Evolutionary conservation across 2,888 invertebrate species (phyloP).

Genomic region (Calliscelio sp.): DNA sequence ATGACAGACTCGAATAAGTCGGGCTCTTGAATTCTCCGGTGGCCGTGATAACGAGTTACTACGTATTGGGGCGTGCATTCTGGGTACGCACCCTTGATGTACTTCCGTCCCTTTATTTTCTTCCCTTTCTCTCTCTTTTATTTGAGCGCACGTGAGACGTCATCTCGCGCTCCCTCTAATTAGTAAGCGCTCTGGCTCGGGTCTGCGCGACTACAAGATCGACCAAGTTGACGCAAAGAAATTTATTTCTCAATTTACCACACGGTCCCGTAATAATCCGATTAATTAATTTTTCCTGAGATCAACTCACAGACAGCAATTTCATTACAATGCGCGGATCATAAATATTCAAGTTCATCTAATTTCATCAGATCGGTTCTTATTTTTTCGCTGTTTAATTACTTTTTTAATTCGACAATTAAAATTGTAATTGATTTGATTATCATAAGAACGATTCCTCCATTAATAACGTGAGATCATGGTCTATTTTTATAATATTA

Average conservation of each 20-base stretch:
- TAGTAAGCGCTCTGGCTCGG: slow-evolving; percentile 29
- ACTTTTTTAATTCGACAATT: no score
- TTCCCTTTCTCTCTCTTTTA: slow-evolving; percentile 38
- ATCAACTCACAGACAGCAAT: slow-evolving; percentile 19
- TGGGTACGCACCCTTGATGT: slow-evolving; percentile 36
- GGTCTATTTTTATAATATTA: no score
- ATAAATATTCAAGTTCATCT: no score
- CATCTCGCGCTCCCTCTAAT: slow-evolving; percentile 56
- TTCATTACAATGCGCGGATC: slow-evolving; percentile 37
- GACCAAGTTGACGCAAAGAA: slow-evolving; percentile 30
- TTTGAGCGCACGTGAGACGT: slow-evolving; percentile 39
- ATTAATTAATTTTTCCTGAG: slow-evolving; percentile 39
- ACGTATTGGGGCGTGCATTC: slow-evolving; percentile 31
- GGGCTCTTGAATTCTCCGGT: slow-evolving; percentile 59
- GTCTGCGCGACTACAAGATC: slow-evolving; percentile 19
- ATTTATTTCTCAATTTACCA: slow-evolving; percentile 14
- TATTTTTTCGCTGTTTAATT: no score
- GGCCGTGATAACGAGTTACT: slow-evolving; percentile 54
- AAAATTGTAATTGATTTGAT: no score
- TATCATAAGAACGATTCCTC: no score
- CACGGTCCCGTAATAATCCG: slow-evolving; percentile 23
- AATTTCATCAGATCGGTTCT: no score
- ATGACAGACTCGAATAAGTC: slow-evolving; percentile 67
- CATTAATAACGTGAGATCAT: no score
- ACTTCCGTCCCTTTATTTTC: slow-evolving; percentile 13